Percentiles rank a stretch among this genome's conserved stretches.
Conservation (phyloP, 2,113 vertebrate species). For the Cephalopterus ornatus region DNA sequence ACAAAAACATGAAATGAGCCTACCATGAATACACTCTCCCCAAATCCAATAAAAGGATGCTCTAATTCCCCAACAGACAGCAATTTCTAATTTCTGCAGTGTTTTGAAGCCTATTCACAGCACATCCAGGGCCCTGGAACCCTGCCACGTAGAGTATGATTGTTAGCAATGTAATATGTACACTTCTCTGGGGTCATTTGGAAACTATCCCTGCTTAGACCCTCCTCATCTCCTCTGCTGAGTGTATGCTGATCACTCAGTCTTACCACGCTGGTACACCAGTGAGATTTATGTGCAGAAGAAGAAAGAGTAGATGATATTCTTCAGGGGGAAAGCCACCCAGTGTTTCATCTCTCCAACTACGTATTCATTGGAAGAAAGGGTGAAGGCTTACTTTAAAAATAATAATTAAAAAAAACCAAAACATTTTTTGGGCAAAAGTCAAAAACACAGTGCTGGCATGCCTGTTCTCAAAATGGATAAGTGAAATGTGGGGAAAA, state of each 20-base stretch:
- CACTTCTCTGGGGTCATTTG: background rate
- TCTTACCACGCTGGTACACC: background rate
- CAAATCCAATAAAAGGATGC: background rate
- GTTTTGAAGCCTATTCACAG: background rate
- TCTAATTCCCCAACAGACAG: conserved; percentile 7
- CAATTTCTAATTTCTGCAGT: background rate
- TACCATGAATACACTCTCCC: background rate
- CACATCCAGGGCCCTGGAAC: background rate
- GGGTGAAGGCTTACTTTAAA: background rate
- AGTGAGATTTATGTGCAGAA: background rate
- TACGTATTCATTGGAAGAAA: background rate
- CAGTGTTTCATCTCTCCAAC: background rate
- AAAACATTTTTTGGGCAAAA: background rate
- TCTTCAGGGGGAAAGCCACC: background rate
- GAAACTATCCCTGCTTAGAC: background rate
- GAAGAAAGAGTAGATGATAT: background rate
- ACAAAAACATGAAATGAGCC: background rate
- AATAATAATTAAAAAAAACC: background rate
- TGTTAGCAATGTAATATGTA: background rate
- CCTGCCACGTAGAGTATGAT: background rate
- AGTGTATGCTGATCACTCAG: background rate
- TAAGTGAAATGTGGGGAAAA: background rate
- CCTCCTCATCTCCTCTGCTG: background rate
- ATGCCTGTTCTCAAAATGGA: background rate
- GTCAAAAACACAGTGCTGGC: background rate